phyloP scores from a whole-genome alignment of 23 tunicate species.

The Ascidia mentula region DNA sequence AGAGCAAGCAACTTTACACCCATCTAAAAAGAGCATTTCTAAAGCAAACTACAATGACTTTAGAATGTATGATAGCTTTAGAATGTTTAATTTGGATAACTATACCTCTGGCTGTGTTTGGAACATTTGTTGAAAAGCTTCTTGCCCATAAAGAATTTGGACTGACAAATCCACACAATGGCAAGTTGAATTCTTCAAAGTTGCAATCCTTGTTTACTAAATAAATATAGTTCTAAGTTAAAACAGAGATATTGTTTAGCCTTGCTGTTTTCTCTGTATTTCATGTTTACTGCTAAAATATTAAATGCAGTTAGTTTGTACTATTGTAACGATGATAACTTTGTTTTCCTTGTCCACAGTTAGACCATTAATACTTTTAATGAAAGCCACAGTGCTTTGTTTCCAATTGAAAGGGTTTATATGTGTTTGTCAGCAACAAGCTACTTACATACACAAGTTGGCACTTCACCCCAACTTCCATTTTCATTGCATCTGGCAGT shows the following conservation, averaged over 20 bases:
- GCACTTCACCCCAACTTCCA: constrained; percentile 9
- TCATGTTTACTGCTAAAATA: too few species aligned
- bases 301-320: too few species aligned
- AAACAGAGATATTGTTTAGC: neutral
- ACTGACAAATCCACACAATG: neutral
- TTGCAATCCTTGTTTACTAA: constrained; percentile 1
- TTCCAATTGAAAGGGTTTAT: too few species aligned
- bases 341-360: too few species aligned
- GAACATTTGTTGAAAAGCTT: neutral
- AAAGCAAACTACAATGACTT: too few species aligned
- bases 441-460: constrained; percentile 12
- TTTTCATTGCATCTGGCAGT: neutral
- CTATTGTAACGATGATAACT: too few species aligned
- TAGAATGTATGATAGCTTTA: neutral
- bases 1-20: too few species aligned
- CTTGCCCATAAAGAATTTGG: neutral
- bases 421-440: too few species aligned
- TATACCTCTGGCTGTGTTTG: neutral
- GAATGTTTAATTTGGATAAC: too few species aligned
- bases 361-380: too few species aligned
- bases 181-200: neutral
- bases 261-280: neutral
- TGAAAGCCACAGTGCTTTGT: too few species aligned
- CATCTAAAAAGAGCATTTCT: neutral
- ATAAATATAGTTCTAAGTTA: too few species aligned